Conservation (phyloP, 2,888 invertebrate genomes). For the Apotomis turbidana region DNA sequence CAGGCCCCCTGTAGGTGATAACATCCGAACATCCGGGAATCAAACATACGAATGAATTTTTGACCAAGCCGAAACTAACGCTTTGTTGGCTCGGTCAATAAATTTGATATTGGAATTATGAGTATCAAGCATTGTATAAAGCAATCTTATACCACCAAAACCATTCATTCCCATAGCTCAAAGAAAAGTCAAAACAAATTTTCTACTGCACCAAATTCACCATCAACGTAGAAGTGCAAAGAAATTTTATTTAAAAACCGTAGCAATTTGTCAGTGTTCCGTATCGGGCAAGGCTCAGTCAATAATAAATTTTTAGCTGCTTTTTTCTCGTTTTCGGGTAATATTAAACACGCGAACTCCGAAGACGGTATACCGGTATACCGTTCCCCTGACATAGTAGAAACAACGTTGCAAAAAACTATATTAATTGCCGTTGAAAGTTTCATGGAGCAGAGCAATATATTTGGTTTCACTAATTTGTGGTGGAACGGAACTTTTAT, state of each 20-base stretch:
- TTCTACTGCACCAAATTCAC: conserved; percentile 55
- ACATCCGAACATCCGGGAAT: too few relatives aligned
- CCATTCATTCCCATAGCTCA: conserved; percentile 54
- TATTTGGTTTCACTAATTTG: conserved; percentile 39
- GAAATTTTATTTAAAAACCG: conserved; percentile 68
- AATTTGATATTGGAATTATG: background rate
- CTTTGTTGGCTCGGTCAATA: too few relatives aligned
- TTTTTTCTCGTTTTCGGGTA: conserved; percentile 75
- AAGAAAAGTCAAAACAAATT: conserved; percentile 57
- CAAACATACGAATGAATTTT: too few relatives aligned
- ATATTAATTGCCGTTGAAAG: conserved; percentile 68
- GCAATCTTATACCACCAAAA: conserved; percentile 48
- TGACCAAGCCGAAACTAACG: too few relatives aligned
- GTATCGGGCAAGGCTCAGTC: conserved; percentile 73
- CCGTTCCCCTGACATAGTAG: conserved; percentile 69
- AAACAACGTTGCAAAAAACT: conserved; percentile 68
- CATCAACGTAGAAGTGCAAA: conserved; percentile 57
- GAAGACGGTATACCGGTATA: conserved; percentile 69
- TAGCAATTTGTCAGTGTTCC: conserved; percentile 79
- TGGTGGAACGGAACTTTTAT: conserved; percentile 26
- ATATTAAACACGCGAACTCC: conserved; percentile 76
- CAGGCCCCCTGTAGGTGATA: too few relatives aligned
- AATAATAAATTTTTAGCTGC: conserved; percentile 72
- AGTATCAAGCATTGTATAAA: background rate
- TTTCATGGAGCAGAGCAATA: conserved; percentile 50